Conservation (phyloP, 2,113 vertebrate species). For the Climacteris rufus region DNA sequence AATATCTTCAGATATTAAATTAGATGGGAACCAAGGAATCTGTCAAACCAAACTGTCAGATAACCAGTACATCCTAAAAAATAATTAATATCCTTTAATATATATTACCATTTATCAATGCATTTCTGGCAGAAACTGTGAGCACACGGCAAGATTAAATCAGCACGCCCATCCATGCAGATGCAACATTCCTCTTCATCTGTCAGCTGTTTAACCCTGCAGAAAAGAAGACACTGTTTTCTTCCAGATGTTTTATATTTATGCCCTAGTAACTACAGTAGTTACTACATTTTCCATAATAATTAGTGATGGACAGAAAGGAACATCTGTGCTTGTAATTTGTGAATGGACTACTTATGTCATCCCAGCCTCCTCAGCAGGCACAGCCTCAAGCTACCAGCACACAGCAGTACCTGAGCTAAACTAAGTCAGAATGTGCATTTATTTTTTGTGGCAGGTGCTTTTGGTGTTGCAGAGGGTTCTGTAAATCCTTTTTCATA, state of each 20-base stretch:
- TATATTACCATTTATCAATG: constrained; percentile 93
- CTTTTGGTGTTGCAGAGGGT: not conserved
- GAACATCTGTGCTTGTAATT: not conserved
- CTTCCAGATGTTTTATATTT: not conserved
- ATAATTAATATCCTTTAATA: not conserved
- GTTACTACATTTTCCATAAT: not conserved
- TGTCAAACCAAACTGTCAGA: not conserved
- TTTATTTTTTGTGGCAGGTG: not conserved
- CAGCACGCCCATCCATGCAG: constrained; percentile 94
- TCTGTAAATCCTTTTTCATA: not conserved
- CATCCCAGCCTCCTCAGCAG: not conserved
- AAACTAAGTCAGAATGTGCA: not conserved
- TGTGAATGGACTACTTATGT: not conserved
- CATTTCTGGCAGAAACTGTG: constrained; percentile 99
- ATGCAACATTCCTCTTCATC: constrained; percentile 98
- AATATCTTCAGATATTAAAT: not conserved
- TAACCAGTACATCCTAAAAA: not conserved
- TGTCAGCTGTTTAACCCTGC: constrained; percentile 92
- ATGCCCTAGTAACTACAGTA: not conserved
- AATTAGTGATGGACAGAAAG: not conserved
- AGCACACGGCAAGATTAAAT: constrained; percentile 93
- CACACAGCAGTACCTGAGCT: not conserved
- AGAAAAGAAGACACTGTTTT: constrained; percentile 6
- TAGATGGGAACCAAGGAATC: not conserved
- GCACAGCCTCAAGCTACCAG: not conserved